A percentile compares a stretch with the other conserved stretches of the same genome.
Conservation (phyloP, 1,140 invertebrate species). For the Lepidotrigona ventralis region DNA sequence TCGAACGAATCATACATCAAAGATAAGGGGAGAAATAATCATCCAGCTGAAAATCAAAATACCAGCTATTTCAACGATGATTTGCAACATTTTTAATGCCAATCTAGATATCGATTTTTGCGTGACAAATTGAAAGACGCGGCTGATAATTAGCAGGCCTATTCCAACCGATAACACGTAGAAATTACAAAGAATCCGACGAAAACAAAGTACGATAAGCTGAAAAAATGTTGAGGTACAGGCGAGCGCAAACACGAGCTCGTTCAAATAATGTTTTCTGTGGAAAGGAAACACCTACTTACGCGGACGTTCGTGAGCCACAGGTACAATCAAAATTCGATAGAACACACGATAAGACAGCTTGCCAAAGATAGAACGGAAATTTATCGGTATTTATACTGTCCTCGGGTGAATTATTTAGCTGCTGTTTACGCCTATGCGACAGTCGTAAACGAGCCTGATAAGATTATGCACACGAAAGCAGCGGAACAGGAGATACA, state of each 20-base stretch:
- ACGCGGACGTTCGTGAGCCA: neutral
- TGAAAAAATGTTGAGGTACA: neutral
- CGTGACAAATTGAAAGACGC: neutral
- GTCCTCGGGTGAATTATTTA: conserved; percentile 26
- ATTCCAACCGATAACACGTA: neutral
- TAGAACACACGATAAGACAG: conserved; percentile 10
- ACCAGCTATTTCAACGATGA: neutral
- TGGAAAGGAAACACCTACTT: no score
- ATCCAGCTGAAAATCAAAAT: neutral
- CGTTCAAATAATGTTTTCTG: neutral
- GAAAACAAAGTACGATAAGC: neutral
- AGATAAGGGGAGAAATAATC: no score
- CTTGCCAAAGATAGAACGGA: conserved; percentile 31
- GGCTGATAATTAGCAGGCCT: neutral
- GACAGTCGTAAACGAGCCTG: conserved; percentile 50
- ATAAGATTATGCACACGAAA: conserved; percentile 59
- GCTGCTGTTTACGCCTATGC: conserved; percentile 45
- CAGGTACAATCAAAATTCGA: conserved; percentile 27
- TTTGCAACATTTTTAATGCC: neutral
- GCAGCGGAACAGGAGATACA: conserved; percentile 45
- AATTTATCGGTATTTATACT: conserved; percentile 47
- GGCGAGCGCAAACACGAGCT: neutral
- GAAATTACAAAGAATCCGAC: no score
- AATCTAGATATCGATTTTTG: neutral
- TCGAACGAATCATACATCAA: neutral